Base-by-base conservation (phyloP, 2,888 invertebrate species). In the Acholoe squamosa region DNA sequence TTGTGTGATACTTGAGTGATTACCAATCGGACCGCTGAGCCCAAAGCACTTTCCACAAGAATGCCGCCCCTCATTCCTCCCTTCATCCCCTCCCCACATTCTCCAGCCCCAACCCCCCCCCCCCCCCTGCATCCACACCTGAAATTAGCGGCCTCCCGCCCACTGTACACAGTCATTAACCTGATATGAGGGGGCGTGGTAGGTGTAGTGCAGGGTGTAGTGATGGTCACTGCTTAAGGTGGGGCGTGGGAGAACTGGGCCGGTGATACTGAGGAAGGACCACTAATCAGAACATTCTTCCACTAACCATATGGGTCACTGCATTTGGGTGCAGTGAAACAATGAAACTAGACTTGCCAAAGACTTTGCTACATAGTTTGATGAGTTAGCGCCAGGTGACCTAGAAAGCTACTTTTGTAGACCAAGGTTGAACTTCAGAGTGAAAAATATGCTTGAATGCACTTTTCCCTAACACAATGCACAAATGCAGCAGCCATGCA, bases 221-320 rank as follows among this genome's bases (percentile, higher is more conserved):
- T 61, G 61, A 61, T 61, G 61, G 61, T 61, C 61, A 61, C 61
- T 61, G 61, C 61, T n/a, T 61, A 10, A 61, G 61, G 61, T 61
- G 22, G 19, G 61, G 61, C n/a, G 61, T 43, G 43, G 43, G 43
- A 10, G 5, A 43, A 43, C 43, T 43, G 43, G 43, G 43, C 10
- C 43, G 43, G 43, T 43, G 43, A 10, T 43, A 10, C 3, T 43
- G 43, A 10, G 43, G 10, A 43, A 43, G 10, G 43, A 43, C 43
- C 43, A 43, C 43, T 43, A 43, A 10, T 43, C n/a, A n/a, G n/a
- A n/a, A n/a, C n/a, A n/a, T n/a, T n/a, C n/a, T n/a, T n/a, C 43
- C 43, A 43, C 43, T 43, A 43, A 10, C 10, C 5, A 43, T 43
- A 43, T 43, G 43, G 43, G 43, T 10, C 43, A 43, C 10, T 43